Evolutionary conservation across 2,888 invertebrate genomes (phyloP).

Genomic region (Monochamus alternatus): DNA sequence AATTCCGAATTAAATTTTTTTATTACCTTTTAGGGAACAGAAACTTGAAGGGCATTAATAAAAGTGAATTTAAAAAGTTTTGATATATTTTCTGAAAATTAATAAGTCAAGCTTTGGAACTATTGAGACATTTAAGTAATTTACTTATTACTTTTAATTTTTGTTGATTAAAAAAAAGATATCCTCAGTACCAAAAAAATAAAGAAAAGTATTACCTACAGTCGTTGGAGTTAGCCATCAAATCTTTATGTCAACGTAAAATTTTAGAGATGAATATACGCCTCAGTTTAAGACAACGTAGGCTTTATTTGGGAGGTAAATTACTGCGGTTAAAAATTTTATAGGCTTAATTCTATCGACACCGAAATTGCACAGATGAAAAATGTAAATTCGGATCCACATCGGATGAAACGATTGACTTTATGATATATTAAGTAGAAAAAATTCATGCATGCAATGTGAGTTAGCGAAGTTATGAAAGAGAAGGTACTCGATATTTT

Average conservation of each 20-base stretch:
- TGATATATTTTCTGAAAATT: background rate
- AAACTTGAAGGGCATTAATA: no score
- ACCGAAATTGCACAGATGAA: constrained; percentile 3
- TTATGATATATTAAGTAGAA: constrained; percentile 15
- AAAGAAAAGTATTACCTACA: background rate
- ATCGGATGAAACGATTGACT: constrained; percentile 9
- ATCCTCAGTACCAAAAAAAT: background rate
- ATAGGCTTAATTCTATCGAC: constrained; percentile 43
- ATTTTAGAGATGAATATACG: constrained; percentile 46
- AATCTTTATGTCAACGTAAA: constrained; percentile 50
- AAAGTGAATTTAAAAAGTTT: no score
- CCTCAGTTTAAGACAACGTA: constrained; percentile 39
- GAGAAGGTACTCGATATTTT: background rate
- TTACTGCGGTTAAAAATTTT: constrained; percentile 49
- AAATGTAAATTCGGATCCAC: constrained; percentile 10
- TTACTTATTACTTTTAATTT: no score
- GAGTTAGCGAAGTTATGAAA: background rate
- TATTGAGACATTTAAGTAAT: background rate
- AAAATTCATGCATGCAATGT: constrained; percentile 4
- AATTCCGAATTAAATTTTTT: no score
- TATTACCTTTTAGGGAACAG: no score
- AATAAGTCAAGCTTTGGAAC: background rate
- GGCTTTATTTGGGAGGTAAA: constrained; percentile 42
- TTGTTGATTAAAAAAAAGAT: no score
- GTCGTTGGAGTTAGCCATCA: constrained; percentile 31